Evolutionary conservation across 2,113 vertebrate species (phyloP).

Genomic region (Alces alces): DNA sequence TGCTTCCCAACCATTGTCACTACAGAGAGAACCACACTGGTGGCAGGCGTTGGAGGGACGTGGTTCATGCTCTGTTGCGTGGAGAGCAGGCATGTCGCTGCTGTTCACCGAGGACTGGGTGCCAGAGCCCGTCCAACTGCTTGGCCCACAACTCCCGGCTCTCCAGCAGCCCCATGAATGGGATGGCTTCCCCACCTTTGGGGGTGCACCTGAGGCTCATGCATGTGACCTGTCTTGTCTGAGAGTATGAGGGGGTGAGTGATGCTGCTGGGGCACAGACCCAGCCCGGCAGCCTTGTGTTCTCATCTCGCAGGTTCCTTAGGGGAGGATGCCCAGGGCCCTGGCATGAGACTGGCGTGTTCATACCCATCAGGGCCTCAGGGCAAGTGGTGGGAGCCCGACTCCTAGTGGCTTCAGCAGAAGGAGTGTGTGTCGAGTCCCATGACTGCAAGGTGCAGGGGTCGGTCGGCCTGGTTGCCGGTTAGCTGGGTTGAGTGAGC

Average conservation of each 20-base stretch:
- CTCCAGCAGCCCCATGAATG: background rate
- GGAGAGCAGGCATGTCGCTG: background rate
- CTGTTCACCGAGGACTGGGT: background rate
- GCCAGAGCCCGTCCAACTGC: background rate
- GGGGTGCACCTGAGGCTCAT: background rate
- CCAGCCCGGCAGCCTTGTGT: no score
- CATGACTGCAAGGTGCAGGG: background rate
- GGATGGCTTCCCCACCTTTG: background rate
- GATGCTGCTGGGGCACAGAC: background rate
- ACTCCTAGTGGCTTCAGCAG: background rate
- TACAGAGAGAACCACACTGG: background rate
- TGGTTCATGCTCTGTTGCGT: background rate
- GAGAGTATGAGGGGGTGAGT: background rate
- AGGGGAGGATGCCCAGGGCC: background rate
- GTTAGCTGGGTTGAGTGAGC: background rate
- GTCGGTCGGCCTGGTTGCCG: fast-evolving
- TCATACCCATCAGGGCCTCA: fast-evolving
- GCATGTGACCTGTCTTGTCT: fast-evolving
- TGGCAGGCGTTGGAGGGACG: background rate
- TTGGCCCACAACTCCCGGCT: background rate
- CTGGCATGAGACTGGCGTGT: background rate
- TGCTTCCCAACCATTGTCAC: background rate
- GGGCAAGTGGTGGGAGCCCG: background rate
- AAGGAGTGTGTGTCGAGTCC: background rate
- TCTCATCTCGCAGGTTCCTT: background rate